Evolutionary conservation across 2,888 invertebrate genomes (phyloP), one percentile per base, ranked within the genome.

Genomic region (Netelia inedita): DNA sequence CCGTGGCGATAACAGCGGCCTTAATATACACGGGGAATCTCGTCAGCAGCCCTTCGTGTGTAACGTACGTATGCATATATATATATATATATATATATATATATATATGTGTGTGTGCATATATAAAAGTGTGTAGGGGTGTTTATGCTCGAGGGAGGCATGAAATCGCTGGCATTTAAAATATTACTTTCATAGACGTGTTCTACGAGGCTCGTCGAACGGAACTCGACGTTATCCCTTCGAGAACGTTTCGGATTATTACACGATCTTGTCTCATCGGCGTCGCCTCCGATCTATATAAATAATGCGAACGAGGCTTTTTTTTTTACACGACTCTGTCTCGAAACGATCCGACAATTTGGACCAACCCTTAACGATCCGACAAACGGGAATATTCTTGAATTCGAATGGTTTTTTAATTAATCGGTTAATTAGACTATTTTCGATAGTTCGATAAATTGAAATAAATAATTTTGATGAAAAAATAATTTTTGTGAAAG

Each of bases 141-240:
- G 57, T 57, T 19, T 85, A 83, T 80, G 81, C 89, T 87, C 90
- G 73, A 83, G 93, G 93, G 93, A 91, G 89, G 89, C 88, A 91
- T 93, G 89, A 93, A 93, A 93, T 93, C 93, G 91, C 88, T 93
- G 93, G 93, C 93, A 93, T 93, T 93, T 93, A 90, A 91, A 91
- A 92, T 91, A 91, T 88, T 90, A 89, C 91, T 89, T 88, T 87
- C 87, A 84, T 73, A 72, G 76, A 85, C 66, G 66, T 79, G 23
- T 28, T 23, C 23, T n/a, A 59, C 59, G 59, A 46, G 46, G 69
- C 69, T 61, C 69, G 69, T 61, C 69, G 35, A 46, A 46, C 46
- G 11, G 10, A 14, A 14, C 14, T 2, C 14, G 14, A 46, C 10
- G 59, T 68, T 69, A 78, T 78, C 78, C 78, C 78, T 69, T 28